These are phyloP conservation scores for Meandrusa payeni DNA, from an alignment of 2,888 invertebrate species.

Conservation along the genomic window DNA sequence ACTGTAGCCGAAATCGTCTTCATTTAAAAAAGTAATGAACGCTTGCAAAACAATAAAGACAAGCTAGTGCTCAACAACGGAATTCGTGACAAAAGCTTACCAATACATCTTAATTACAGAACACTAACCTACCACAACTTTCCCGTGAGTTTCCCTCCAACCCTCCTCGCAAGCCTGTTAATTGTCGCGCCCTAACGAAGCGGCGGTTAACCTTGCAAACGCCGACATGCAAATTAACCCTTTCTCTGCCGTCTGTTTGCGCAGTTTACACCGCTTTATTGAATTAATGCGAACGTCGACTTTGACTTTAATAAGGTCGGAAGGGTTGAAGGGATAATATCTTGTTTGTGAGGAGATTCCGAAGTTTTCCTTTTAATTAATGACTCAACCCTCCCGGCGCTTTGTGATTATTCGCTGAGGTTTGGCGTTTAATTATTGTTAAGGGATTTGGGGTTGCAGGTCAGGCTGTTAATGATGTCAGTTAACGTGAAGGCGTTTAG, in stretches of 20 bases:
- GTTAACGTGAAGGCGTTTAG: constrained; percentile 23
- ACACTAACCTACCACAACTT: constrained; percentile 71
- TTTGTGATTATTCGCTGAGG: constrained; percentile 62
- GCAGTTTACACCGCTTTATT: constrained; percentile 74
- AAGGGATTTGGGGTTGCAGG: constrained; percentile 51
- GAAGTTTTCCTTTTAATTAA: constrained; percentile 65
- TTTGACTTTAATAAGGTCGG: constrained; percentile 47
- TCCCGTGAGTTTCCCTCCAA: constrained; percentile 66
- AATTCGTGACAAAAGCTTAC: constrained; percentile 8
- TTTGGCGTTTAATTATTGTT: constrained; percentile 55
- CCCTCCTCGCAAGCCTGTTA: constrained; percentile 53
- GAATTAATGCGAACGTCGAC: constrained; percentile 64
- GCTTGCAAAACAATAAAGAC: background rate
- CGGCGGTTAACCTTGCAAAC: constrained; percentile 73
- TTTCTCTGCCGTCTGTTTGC: constrained; percentile 69
- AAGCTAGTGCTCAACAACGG: background rate
- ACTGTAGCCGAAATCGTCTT: no score
- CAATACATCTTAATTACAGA: constrained; percentile 32
- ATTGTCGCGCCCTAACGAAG: constrained; percentile 76
- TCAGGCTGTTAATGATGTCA: constrained; percentile 35
- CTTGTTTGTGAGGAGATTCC: constrained; percentile 70
- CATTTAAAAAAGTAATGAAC: no score
- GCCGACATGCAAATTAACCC: constrained; percentile 79
- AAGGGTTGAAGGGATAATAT: constrained; percentile 72
- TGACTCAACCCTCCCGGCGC: constrained; percentile 57